Base-by-base conservation (phyloP, 2,888 invertebrate species). In the Drosophila mercatorum region DNA sequence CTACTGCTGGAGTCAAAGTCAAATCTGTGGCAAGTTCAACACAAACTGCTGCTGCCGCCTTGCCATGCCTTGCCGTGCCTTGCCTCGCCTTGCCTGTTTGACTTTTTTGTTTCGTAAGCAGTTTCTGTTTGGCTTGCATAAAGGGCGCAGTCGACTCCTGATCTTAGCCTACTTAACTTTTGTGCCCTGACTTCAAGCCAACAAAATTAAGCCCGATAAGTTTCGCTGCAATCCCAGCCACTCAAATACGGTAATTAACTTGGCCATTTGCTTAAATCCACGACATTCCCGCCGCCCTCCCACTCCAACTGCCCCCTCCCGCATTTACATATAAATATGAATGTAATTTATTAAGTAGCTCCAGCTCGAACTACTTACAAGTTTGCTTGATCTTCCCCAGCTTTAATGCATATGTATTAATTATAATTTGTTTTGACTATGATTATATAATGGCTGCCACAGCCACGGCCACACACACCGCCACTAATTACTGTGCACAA, bases 31-130 rank as follows among this genome's bases (percentile, higher is more conserved):
- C 88, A 88, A 87, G 81, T 80, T 79, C 78, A 70, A 79, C 77
- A 72, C 58, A 74, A 79, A 68, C 78, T 71, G 80, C 72, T 76
- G 56, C 60, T 22, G 22, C 22, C 22, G 22, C 22, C 22, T 22
- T 22, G 22, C 22, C 22, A 22, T 22, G 22, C 22, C 22, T 22
- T 22, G 22, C 22, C 22, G 2, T 22, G 22, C 22, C 22, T 22
- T 22, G 22, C 22, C 22, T 22, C 43, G 64, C 40, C 14, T 72
- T 59, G 51, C 68, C 70, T 77, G 78, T 80, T 83, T 80, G 84
- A 88, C 76, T 88, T 84, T 83, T 81, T 68, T 82, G 84, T 89
- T 84, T 81, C 63, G 89, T 89, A 89, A 84, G 84, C 89, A 84
- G 74, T 84, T 84, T 89, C 73, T 83, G 69, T 88, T 78, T 78